These are phyloP conservation scores for Propithecus perrieri DNA, from an alignment of 2,797 vertebrate genomes.

Conservation along the genomic window DNA sequence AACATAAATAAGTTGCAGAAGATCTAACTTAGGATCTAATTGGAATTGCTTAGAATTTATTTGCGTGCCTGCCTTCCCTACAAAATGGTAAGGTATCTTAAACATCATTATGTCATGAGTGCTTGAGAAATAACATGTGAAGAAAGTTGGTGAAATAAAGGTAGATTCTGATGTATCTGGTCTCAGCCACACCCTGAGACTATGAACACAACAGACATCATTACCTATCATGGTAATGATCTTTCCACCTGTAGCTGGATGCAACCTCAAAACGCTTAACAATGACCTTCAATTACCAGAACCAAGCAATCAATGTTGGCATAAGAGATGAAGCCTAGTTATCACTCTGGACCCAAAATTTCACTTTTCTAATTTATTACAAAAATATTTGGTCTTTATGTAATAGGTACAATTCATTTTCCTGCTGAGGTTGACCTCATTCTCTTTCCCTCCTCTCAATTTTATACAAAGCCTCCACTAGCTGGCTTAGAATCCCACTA, in stretches of 20 bases:
- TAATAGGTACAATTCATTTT: not conserved
- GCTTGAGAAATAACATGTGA: not conserved
- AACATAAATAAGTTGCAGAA: not conserved
- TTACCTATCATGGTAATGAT: not conserved
- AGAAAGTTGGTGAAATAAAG: not conserved
- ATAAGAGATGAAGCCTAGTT: not conserved
- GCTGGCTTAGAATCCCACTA: not conserved
- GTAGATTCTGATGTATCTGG: not conserved
- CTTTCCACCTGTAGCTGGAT: not conserved
- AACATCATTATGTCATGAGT: not conserved
- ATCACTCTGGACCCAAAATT: fast-evolving
- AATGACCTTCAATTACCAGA: not conserved
- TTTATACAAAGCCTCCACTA: not conserved
- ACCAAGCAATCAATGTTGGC: not conserved
- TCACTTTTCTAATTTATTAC: not conserved
- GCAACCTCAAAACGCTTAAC: not conserved
- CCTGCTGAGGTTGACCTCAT: not conserved
- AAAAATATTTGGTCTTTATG: not conserved
- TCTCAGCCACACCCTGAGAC: not conserved
- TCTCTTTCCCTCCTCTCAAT: not conserved
- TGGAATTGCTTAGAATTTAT: not conserved
- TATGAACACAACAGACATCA: not conserved
- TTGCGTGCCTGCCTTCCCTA: not conserved
- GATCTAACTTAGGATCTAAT: not conserved
- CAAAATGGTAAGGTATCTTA: not conserved